Conservation (phyloP, 2,113 vertebrate species). For the Misgurnus mizolepis region DNA sequence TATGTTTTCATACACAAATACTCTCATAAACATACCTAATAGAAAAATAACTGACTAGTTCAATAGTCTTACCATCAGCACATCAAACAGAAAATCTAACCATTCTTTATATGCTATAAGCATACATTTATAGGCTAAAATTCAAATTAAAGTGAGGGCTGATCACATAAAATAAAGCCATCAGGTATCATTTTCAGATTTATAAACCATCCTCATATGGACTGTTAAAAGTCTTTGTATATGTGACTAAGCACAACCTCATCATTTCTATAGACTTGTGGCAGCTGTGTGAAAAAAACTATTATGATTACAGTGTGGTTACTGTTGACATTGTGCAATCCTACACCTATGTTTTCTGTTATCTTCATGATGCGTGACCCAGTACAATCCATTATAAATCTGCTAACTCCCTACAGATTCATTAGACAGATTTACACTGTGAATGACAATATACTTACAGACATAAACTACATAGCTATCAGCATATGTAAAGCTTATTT, state of each 20-base stretch:
- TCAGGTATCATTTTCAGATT: neutral
- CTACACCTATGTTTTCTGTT: neutral
- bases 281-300: neutral
- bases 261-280: slow-evolving; percentile 1
- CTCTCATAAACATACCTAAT: neutral
- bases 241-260: slow-evolving; percentile 11
- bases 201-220: slow-evolving; percentile 4
- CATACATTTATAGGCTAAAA: neutral
- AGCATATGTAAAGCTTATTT: slow-evolving; percentile 20
- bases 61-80: neutral
- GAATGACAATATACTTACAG: neutral
- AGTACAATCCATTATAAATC: neutral
- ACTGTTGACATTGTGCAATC: neutral
- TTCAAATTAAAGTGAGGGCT: neutral
- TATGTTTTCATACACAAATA: slow-evolving; percentile 6
- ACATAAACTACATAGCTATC: neutral
- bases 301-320: neutral
- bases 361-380: neutral
- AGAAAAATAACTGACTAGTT: slow-evolving; percentile 7
- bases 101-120: neutral
- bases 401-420: neutral
- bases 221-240: neutral
- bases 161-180: neutral
- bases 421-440: slow-evolving; percentile 9
- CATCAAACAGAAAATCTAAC: neutral